A percentile compares a stretch with the other conserved stretches of the same genome.
phyloP scores from a whole-genome alignment of 2,888 invertebrate species.

The Andrena marginata region DNA sequence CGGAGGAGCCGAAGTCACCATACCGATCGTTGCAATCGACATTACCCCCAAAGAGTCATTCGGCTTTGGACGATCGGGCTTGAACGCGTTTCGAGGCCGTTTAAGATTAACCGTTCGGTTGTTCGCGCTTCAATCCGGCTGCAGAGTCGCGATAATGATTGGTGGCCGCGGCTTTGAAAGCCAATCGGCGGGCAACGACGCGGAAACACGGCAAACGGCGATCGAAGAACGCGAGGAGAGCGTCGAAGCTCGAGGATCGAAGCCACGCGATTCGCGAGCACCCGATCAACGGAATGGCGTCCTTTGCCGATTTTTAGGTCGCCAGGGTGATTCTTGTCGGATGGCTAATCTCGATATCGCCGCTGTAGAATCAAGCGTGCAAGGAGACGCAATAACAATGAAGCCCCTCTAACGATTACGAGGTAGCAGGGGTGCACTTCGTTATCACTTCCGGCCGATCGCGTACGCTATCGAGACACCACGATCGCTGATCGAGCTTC shows the following conservation, averaged over 20 bases:
- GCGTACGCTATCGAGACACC: conserved; percentile 52
- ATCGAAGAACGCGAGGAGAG: conserved; percentile 1
- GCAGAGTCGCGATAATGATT: conserved; percentile 34
- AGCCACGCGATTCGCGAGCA: not conserved
- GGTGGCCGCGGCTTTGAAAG: conserved; percentile 16
- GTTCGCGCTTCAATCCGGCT: conserved; percentile 19
- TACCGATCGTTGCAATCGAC: not conserved
- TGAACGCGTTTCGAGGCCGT: conserved; percentile 1
- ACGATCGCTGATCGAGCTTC: conserved; percentile 60
- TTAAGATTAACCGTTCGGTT: conserved; percentile 11
- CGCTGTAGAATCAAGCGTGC: conserved; percentile 13
- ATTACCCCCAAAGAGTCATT: not conserved
- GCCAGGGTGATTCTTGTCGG: conserved; percentile 12
- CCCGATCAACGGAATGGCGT: not conserved
- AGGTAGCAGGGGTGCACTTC: conserved; percentile 46
- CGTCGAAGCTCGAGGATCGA: not conserved
- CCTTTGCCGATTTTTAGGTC: conserved; percentile 13
- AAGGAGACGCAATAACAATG: conserved; percentile 56
- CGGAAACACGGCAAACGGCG: conserved; percentile 27
- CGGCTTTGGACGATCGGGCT: not conserved
- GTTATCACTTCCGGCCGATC: conserved; percentile 73
- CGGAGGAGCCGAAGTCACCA: not conserved
- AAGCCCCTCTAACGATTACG: conserved; percentile 61
- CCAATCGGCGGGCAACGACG: conserved; percentile 36
- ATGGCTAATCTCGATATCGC: conserved; percentile 57